Conservation (phyloP, 2,113 vertebrate species). For the Gallinago jamesoni region DNA sequence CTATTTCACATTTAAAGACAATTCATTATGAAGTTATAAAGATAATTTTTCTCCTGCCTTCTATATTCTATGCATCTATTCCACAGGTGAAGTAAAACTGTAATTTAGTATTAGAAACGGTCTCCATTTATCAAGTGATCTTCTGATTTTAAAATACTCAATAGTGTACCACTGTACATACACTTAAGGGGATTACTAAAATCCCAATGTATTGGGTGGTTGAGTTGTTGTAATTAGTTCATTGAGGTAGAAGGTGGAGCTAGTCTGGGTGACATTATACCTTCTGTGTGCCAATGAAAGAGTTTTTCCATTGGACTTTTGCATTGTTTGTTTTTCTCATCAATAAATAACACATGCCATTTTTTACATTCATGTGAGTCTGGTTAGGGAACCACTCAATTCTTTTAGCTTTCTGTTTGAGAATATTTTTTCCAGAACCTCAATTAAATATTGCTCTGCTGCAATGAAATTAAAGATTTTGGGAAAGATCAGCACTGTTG, state of each 20-base stretch:
- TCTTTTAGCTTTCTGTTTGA: neutral
- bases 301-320: neutral
- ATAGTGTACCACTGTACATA: neutral
- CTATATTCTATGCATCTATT: neutral
- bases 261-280: neutral
- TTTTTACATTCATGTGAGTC: neutral
- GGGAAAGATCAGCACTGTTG: neutral
- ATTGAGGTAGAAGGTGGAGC: neutral
- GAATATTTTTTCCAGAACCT: neutral
- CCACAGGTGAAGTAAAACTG: neutral
- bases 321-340: neutral
- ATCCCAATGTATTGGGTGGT: neutral
- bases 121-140: neutral
- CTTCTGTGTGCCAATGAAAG: neutral
- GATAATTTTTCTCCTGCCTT: neutral
- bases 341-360: neutral
- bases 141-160: neutral
- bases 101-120: neutral
- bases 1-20: neutral
- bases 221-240: neutral
- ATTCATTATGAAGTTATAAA: neutral
- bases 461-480: neutral
- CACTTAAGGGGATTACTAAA: neutral
- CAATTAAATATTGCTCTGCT: neutral
- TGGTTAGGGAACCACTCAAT: neutral